Conservation (phyloP, 2,113 vertebrate species). For the Gadus chalcogrammus region DNA sequence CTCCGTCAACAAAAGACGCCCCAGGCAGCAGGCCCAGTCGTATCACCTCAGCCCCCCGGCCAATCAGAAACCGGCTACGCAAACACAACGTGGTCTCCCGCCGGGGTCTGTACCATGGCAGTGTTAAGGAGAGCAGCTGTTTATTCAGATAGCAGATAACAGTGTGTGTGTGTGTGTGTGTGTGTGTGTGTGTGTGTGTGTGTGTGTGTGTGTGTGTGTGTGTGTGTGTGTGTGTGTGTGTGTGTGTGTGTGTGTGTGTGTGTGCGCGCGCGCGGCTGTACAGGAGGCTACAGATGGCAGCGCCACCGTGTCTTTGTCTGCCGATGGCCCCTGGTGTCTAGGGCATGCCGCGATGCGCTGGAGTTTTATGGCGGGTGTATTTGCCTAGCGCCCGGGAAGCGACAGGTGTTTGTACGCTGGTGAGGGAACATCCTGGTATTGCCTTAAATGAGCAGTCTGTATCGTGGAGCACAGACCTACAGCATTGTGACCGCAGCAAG, state of each 20-base stretch:
- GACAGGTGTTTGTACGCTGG: conserved; percentile 2
- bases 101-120: too few species aligned
- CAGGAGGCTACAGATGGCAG: background rate
- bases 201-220: background rate
- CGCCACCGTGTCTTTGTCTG: background rate
- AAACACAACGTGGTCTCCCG: too few species aligned
- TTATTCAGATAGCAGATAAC: background rate
- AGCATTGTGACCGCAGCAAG: too few species aligned
- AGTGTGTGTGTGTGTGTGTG: background rate
- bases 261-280: background rate
- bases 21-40: too few species aligned
- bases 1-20: too few species aligned
- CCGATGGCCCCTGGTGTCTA: background rate
- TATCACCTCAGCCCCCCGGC: too few species aligned
- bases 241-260: background rate
- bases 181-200: background rate
- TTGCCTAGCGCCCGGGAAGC: conserved; percentile 32
- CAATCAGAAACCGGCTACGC: too few species aligned
- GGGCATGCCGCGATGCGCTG: background rate
- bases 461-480: too few species aligned
- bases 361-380: conserved; percentile 24
- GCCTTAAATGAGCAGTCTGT: too few species aligned
- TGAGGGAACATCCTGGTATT: conserved; percentile 8
- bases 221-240: background rate
- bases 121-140: too few species aligned